Conservation (phyloP, 1,140 invertebrate genomes). For the Hetaerina americana region DNA sequence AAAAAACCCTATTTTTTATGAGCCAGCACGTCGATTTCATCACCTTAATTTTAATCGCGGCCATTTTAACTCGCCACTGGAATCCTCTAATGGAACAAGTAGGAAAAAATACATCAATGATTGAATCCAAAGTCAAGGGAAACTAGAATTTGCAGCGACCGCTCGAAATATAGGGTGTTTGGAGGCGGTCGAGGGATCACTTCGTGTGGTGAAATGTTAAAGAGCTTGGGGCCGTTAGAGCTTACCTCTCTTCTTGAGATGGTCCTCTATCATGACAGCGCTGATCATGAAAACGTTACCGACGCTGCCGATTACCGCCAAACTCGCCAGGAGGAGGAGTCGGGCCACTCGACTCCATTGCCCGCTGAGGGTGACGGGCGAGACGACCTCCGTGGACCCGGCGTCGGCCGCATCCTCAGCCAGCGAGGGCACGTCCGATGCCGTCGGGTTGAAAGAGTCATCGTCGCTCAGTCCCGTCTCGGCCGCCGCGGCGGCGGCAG, state of each 20-base stretch:
- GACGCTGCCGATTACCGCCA: constrained; percentile 52
- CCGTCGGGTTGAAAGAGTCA: constrained; percentile 11
- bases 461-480: constrained; percentile 21
- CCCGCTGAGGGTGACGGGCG: constrained; percentile 43
- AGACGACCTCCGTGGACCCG: constrained; percentile 24
- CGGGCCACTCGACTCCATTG: constrained; percentile 56
- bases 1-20: too few relatives aligned
- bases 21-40: too few relatives aligned
- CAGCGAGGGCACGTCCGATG: too few relatives aligned
- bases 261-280: constrained; percentile 58
- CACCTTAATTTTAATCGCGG: too few relatives aligned
- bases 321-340: constrained; percentile 47
- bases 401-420: constrained; percentile 24
- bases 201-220: too few relatives aligned
- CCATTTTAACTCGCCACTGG: too few relatives aligned
- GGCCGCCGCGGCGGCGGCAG: constrained; percentile 18
- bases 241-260: constrained; percentile 51
- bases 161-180: too few relatives aligned
- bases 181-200: too few relatives aligned
- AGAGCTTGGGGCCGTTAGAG: neutral
- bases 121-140: too few relatives aligned
- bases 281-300: constrained; percentile 66
- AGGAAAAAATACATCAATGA: too few relatives aligned
- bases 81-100: too few relatives aligned
- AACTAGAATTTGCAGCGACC: too few relatives aligned